Conservation (phyloP, 1,140 invertebrate species). For the Ceratosolen fusciceps region DNA sequence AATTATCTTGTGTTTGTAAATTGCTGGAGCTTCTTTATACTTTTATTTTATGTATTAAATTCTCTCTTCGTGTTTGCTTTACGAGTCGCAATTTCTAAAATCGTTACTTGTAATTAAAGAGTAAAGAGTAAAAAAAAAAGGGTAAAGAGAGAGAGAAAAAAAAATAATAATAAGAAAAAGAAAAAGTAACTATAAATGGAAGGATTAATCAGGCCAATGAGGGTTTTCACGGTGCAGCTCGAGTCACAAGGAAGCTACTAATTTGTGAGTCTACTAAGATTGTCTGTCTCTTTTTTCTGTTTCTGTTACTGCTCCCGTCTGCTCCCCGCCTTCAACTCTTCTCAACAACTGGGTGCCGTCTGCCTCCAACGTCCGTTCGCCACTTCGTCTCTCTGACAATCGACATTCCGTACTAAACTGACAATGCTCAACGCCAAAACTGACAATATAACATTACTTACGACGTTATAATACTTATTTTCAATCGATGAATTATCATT, state of each 20-base stretch:
- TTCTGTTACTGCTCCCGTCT: slow-evolving; percentile 72
- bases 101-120: neutral
- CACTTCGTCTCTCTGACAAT: slow-evolving; percentile 70
- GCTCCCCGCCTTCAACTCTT: slow-evolving; percentile 71
- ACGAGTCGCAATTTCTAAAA: neutral
- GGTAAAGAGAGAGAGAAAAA: too few relatives aligned
- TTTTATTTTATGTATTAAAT: neutral
- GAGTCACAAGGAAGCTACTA: slow-evolving; percentile 45
- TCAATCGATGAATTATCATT: too few relatives aligned
- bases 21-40: neutral
- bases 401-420: slow-evolving; percentile 52
- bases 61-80: neutral
- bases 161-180: too few relatives aligned
- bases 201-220: slow-evolving; percentile 10
- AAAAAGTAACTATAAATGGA: slow-evolving; percentile 12
- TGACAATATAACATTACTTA: slow-evolving; percentile 31
- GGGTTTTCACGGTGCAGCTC: slow-evolving; percentile 28
- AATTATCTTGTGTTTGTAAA: neutral
- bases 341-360: slow-evolving; percentile 72
- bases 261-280: slow-evolving; percentile 66
- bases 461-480: too few relatives aligned
- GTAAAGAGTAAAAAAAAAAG: neutral
- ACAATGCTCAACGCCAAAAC: slow-evolving; percentile 42
- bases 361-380: slow-evolving; percentile 71
- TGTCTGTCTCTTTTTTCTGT: slow-evolving; percentile 72